These are phyloP conservation scores for Xylocampa areola DNA, from an alignment of 2,888 invertebrate species.

Conservation along the genomic window DNA sequence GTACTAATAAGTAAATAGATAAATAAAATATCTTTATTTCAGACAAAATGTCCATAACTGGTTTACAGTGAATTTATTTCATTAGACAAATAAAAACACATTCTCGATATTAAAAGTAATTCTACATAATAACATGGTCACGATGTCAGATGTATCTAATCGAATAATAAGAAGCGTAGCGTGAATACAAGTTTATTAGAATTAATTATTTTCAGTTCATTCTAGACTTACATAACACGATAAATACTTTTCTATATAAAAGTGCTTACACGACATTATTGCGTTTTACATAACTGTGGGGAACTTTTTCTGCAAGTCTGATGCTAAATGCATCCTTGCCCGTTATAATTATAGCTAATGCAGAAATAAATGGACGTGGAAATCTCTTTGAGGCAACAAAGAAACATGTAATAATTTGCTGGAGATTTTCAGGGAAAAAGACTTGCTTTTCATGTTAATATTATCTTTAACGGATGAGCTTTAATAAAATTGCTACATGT, in stretches of 20 bases:
- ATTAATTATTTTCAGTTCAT: too few relatives aligned
- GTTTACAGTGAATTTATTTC: too few relatives aligned
- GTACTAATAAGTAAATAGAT: too few relatives aligned
- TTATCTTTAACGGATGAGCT: background rate
- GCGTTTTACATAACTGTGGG: conserved; percentile 1
- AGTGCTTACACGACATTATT: conserved; percentile 4
- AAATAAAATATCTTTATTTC: too few relatives aligned
- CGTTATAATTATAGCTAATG: conserved; percentile 48
- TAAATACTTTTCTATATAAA: conserved; percentile 13
- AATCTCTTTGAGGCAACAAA: conserved; percentile 13
- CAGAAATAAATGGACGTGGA: conserved; percentile 40
- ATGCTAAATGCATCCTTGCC: conserved; percentile 11
- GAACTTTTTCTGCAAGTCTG: conserved; percentile 11
- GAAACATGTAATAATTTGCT: background rate
- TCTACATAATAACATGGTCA: too few relatives aligned
- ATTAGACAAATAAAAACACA: too few relatives aligned
- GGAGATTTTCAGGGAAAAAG: conserved; percentile 4
- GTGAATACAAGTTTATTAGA: background rate
- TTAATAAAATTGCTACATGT: background rate
- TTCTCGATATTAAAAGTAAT: too few relatives aligned
- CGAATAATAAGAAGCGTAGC: too few relatives aligned
- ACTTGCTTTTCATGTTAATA: conserved; percentile 2
- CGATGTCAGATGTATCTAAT: too few relatives aligned
- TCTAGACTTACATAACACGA: too few relatives aligned
- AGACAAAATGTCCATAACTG: too few relatives aligned